Conservation (phyloP, 2,888 invertebrate species). For the Isotomurus palustris region DNA sequence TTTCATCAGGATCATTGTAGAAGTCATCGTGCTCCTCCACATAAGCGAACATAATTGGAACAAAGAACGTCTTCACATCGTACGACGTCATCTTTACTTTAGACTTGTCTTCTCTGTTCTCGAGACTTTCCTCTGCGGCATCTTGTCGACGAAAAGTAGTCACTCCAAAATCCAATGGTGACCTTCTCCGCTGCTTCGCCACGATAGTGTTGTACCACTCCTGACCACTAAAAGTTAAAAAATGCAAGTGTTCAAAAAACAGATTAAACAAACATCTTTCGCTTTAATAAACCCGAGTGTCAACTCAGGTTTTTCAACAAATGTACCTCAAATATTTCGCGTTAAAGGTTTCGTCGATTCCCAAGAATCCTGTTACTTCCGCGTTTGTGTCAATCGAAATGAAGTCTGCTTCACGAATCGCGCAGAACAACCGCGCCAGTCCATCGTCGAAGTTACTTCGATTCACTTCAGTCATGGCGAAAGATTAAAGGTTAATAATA, state of each 20-base stretch:
- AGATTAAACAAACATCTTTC: neutral
- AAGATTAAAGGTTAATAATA: no score
- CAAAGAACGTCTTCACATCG: constrained; percentile 17
- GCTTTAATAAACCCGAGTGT: neutral
- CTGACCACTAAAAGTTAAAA: neutral
- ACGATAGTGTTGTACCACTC: constrained; percentile 24
- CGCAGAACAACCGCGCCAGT: constrained; percentile 14
- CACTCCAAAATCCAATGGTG: constrained; percentile 22
- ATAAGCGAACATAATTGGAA: constrained; percentile 18
- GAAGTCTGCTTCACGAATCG: constrained; percentile 18
- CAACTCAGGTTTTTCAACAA: neutral
- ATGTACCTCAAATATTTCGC: neutral
- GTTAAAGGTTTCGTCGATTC: constrained; percentile 18
- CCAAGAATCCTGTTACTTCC: constrained; percentile 25
- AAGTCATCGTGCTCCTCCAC: constrained; percentile 28
- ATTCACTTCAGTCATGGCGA: constrained; percentile 21
- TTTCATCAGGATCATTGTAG: constrained; percentile 2
- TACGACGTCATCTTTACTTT: neutral
- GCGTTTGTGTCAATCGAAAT: constrained; percentile 26
- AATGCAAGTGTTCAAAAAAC: neutral
- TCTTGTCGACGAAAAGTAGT: constrained; percentile 11
- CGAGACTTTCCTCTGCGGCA: neutral
- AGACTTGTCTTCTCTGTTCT: neutral
- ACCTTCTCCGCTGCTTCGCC: constrained; percentile 6
- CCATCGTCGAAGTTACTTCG: constrained; percentile 12